phyloP scores from a whole-genome alignment of 2,797 vertebrate genomes.

The Rhodeus uyekii region DNA sequence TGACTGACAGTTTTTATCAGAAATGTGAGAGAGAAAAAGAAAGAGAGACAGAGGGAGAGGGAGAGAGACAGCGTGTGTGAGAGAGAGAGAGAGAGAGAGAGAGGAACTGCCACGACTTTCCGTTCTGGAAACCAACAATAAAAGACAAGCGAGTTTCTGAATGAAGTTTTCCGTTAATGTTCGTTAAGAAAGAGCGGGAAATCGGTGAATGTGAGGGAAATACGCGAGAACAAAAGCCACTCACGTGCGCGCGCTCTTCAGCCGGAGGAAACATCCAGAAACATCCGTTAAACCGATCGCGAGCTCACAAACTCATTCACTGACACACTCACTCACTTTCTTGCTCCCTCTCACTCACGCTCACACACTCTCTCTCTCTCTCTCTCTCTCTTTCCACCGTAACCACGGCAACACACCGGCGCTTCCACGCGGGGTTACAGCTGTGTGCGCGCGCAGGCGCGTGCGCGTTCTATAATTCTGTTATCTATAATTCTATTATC shows the following conservation, averaged over 20 bases:
- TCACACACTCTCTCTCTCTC: background rate
- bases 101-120: conserved; percentile 48
- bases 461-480: background rate
- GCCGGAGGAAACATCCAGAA: background rate
- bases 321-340: background rate
- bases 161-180: background rate
- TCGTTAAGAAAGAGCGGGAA: background rate
- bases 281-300: conserved; percentile 1
- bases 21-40: too few species aligned
- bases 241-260: conserved; percentile 15
- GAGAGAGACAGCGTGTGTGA: too few species aligned
- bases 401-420: conserved; percentile 23
- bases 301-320: background rate
- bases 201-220: background rate
- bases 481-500: background rate
- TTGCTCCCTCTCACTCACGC: background rate
- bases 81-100: too few species aligned
- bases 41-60: too few species aligned
- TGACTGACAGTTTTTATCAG: too few species aligned
- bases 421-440: background rate
- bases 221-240: conserved; percentile 1
- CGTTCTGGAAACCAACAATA: background rate
- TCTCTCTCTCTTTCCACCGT: background rate
- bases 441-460: background rate
- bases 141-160: background rate